phyloP scores from a whole-genome alignment of 2,888 invertebrate genomes.

The Eurois occulta region DNA sequence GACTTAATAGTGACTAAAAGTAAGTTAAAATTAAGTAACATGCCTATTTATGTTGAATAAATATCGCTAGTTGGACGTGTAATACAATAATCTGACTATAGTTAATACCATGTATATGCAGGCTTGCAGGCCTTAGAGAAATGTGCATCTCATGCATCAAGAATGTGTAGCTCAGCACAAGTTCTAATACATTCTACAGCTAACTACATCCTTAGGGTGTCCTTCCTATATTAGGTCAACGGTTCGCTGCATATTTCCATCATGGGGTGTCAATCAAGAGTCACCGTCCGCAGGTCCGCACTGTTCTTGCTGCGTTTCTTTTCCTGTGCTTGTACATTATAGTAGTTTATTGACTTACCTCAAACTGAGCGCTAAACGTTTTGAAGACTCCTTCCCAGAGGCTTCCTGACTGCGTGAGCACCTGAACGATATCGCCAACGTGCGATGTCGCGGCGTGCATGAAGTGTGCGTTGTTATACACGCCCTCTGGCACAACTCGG shows the following conservation, averaged over 20 bases:
- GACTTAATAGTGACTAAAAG: slow-evolving; percentile 9
- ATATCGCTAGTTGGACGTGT: neutral
- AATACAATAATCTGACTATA: neutral
- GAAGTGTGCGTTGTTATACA: slow-evolving; percentile 97
- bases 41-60: neutral
- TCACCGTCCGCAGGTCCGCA: no score
- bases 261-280: neutral
- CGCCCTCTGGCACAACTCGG: slow-evolving; percentile 94
- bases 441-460: slow-evolving; percentile 97
- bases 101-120: neutral
- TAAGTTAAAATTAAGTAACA: no score
- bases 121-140: neutral
- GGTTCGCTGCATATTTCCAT: neutral
- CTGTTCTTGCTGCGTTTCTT: neutral
- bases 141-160: neutral
- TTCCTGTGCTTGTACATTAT: neutral
- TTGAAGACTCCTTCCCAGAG: slow-evolving; percentile 97
- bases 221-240: neutral
- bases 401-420: slow-evolving; percentile 95
- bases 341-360: slow-evolving; percentile 86
- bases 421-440: slow-evolving; percentile 95
- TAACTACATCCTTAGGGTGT: neutral
- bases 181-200: slow-evolving; percentile 3
- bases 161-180: slow-evolving; percentile 4
- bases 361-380: slow-evolving; percentile 97